phyloP scores from a whole-genome alignment of 1,140 invertebrate species.

The Pogonomyrmex barbatus region DNA sequence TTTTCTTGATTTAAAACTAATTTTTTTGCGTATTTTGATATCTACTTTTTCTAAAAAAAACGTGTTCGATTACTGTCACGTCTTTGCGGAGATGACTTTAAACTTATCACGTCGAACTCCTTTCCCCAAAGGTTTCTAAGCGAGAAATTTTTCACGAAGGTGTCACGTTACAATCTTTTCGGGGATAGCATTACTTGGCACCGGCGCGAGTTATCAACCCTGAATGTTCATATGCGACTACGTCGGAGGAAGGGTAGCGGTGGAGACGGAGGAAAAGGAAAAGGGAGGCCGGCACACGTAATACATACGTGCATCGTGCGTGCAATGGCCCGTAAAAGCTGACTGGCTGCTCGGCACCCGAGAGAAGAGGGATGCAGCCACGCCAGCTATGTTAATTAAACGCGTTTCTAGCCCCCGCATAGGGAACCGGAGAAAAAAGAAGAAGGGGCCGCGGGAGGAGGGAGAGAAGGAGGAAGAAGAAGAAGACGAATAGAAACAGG shows the following conservation, averaged over 20 bases:
- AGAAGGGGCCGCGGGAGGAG: conserved; percentile 54
- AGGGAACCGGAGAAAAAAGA: conserved; percentile 75
- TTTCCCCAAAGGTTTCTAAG: background rate
- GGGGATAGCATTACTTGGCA: background rate
- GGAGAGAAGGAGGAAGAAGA: conserved; percentile 12
- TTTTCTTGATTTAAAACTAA: background rate
- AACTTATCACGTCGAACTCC: background rate
- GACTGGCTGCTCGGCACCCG: conserved; percentile 70
- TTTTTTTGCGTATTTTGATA: too few species aligned
- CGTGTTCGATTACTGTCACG: background rate
- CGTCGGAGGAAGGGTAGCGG: background rate
- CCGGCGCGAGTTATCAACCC: conserved; percentile 32
- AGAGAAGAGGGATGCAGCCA: conserved; percentile 76
- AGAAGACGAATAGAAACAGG: conserved; percentile 41
- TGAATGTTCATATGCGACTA: conserved; percentile 34
- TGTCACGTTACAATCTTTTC: conserved; percentile 29
- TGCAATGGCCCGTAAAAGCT: conserved; percentile 77
- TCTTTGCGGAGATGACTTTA: background rate
- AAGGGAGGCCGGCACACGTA: conserved; percentile 60
- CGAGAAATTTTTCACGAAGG: background rate
- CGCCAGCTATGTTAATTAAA: conserved; percentile 79
- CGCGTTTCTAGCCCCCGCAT: conserved; percentile 78
- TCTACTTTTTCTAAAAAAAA: background rate
- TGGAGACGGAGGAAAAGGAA: background rate
- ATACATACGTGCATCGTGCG: conserved; percentile 71